Evolutionary conservation across 2,113 vertebrate species (phyloP), one percentile per base, ranked within the genome.

Genomic region (Henicopernis longicauda): DNA sequence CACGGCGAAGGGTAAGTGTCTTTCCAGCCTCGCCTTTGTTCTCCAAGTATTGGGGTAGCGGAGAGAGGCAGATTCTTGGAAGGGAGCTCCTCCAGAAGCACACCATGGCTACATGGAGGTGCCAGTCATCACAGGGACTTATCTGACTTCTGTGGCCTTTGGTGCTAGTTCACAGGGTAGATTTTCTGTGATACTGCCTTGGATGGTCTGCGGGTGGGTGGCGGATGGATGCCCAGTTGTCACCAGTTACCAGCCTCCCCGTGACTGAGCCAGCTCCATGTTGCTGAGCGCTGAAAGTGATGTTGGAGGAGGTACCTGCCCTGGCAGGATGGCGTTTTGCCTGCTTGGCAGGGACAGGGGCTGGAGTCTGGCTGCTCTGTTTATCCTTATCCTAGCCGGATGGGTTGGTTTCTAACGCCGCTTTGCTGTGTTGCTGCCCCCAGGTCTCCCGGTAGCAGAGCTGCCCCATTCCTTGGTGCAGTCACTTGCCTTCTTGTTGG

Each of bases 381-480:
- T 71, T 59, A 6, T 36, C 18, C 25, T 67, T 15, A 10, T 6
- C 32, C 59, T 9, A 10, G 32, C 22, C 4, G 7, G 27, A 4
- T 3, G 0, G 27, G 38, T 10, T 55, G 62, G 8, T 10, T 62
- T 36, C 94, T 96, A 58, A 95, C 58, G 18, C 42, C 0, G 0
- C 70, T 62, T 42, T 3, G 2, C 67, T 84, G 21, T 82, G 17
- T 61, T 73, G n/a, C 66, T 47, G 20, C 36, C 74, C 62, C 16
- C 80, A 98, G 98, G 96, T 84, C 86, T 98, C 40, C 86, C 61
- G 0, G 50, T 97, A 47, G 88, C 95, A 6, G 90, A 96, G n/a
- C 90, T 98, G 36, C 97, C 96, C 19, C 88, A n/a, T 38, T 87
- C 90, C 62, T 36, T 97, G 87, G 92, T 97, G 63, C 81, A 94